Evolutionary conservation across 2,888 invertebrate genomes (phyloP), one percentile per base, ranked within the genome.

Genomic region (Lagria hirta): DNA sequence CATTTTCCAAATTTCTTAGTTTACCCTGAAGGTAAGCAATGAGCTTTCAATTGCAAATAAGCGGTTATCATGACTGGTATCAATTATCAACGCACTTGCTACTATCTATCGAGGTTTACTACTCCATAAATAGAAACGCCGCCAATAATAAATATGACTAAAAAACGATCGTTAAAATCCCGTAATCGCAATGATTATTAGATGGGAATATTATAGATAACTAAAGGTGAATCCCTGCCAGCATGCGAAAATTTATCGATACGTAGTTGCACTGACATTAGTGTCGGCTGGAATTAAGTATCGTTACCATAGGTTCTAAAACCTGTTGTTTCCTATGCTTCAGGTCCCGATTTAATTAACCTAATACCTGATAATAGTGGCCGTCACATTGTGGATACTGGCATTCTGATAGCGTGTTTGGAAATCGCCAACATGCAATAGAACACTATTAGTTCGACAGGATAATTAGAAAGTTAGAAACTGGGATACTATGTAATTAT

Each of bases 261-360:
- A 33, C 21, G 21, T 30, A 24, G 16, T 38, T 37, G 32, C 20
- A 36, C 30, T 36, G 43, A 32, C 35, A 43, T 43, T 43, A 43
- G 36, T 41, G 34, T 43, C 29, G 17, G 27, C 21, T 29, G 43
- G 36, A 30, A 43, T 36, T 43, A 33, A 34, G 16, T 28, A 43
- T 43, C 36, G 35, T 43, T 43, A 43, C 36, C 30, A 26, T 23
- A 28, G 29, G 29, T 27, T 29, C 36, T 35, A 33, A 38, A 38
- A 44, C 44, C 44, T 44, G 38, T 44, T 37, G 38, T 44, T 44
- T 44, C 33, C 27, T 36, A 36, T 16, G 44, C 37, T 44, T 21
- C 26, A 38, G 37, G 37, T 41, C 41, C 29, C 41, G 32, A 41
- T 41, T 41, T 41, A 41, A 41, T 41, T 41, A 41, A 33, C 32